Evolutionary conservation across 2,113 vertebrate species (phyloP).

Genomic region (Rhodinocichla rosea): DNA sequence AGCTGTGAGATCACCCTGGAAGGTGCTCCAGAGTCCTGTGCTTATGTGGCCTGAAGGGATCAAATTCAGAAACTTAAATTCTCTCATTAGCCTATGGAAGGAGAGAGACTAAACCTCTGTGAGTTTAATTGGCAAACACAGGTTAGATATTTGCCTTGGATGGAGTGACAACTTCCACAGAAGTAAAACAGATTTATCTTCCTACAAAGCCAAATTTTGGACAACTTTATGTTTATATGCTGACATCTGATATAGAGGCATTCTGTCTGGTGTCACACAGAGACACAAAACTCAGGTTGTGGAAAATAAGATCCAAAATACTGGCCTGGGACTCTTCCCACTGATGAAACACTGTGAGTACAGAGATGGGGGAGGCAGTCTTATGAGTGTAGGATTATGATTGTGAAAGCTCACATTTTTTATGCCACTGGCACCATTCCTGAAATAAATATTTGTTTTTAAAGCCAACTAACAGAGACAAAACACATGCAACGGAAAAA

Average conservation of each 20-base stretch:
- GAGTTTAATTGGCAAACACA: neutral
- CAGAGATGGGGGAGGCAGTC: neutral
- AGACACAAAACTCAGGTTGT: neutral
- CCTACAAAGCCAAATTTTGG: neutral
- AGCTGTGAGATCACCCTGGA: neutral
- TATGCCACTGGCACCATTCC: neutral
- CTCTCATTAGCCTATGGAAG: neutral
- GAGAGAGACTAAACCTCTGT: neutral
- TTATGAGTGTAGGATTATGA: neutral
- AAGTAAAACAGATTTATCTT: neutral
- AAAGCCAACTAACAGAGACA: neutral
- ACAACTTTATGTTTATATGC: neutral
- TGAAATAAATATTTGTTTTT: neutral
- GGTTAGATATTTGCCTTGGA: neutral
- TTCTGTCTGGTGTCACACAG: neutral
- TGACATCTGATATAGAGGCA: neutral
- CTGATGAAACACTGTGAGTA: neutral
- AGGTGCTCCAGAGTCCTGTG: fast-evolving
- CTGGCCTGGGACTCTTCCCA: neutral
- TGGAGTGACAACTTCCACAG: neutral
- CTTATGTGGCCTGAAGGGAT: neutral
- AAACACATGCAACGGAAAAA: neutral
- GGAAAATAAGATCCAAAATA: neutral
- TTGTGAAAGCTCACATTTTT: neutral
- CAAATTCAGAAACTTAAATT: neutral